These are phyloP conservation scores for Plectropomus leopardus DNA, from an alignment of 2,113 vertebrate species.

Conservation along the genomic window DNA sequence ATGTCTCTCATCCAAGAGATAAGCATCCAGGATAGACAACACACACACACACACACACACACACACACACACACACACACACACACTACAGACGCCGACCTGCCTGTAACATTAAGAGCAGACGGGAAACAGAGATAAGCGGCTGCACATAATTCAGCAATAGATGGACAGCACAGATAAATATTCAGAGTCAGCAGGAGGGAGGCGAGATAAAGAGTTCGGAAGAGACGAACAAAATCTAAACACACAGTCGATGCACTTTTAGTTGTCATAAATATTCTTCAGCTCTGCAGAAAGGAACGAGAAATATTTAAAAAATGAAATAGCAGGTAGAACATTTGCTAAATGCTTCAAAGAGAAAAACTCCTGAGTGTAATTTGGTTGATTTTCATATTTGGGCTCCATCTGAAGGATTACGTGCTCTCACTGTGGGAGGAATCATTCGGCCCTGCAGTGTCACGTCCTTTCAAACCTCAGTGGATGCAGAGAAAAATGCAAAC, in stretches of 20 bases:
- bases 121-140: slow-evolving; percentile 8
- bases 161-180: slow-evolving; percentile 34
- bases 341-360: not conserved
- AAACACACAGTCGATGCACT: not conserved
- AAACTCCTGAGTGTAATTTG: not conserved
- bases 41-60: not conserved
- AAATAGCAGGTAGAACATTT: too few relatives aligned
- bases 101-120: not conserved
- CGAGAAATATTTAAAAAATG: not conserved
- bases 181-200: slow-evolving; percentile 17
- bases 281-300: not conserved
- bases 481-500: slow-evolving; percentile 15
- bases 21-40: not conserved
- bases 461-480: not conserved
- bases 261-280: not conserved
- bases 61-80: not conserved
- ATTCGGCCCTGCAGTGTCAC: not conserved
- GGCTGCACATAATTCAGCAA: slow-evolving; percentile 4
- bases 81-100: slow-evolving; percentile 9
- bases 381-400: not conserved
- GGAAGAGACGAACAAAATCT: slow-evolving; percentile 2
- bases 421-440: not conserved
- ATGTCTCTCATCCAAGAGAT: not conserved
- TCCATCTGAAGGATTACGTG: not conserved
- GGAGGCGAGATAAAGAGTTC: slow-evolving; percentile 15